These are phyloP conservation scores for Junco hyemalis DNA, from an alignment of 2,113 vertebrate species.

Conservation along the genomic window DNA sequence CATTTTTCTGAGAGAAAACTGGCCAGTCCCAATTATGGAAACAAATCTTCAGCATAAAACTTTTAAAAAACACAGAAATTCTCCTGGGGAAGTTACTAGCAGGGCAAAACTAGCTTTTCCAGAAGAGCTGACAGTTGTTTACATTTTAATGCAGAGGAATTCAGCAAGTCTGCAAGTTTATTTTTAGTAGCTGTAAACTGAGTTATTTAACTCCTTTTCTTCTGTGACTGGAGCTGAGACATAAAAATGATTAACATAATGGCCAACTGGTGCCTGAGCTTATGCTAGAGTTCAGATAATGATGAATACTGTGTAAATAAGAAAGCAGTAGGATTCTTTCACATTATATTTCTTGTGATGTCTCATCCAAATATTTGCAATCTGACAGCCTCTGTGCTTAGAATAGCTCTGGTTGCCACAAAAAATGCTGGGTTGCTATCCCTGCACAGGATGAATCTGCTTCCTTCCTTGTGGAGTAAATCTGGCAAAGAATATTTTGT, in stretches of 20 bases:
- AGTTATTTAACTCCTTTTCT: conserved; percentile 66
- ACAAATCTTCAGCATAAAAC: conserved; percentile 63
- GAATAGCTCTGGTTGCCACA: not conserved
- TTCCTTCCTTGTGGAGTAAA: not conserved
- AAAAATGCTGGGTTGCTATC: not conserved
- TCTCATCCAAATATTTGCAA: conserved; percentile 34
- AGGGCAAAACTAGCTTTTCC: conserved; percentile 66
- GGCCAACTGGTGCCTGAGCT: conserved; percentile 29
- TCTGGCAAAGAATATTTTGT: not conserved
- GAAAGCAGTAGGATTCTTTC: conserved; percentile 34
- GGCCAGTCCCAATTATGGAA: conserved; percentile 70
- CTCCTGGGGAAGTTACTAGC: conserved; percentile 65
- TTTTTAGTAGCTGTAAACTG: conserved; percentile 72
- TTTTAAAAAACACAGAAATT: conserved; percentile 45
- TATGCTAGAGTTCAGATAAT: not conserved
- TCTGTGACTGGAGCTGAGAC: conserved; percentile 12
- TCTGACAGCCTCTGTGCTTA: conserved; percentile 20
- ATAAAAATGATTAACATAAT: conserved; percentile 59
- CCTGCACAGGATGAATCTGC: not conserved
- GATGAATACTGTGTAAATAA: not conserved
- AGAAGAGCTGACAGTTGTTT: conserved; percentile 70
- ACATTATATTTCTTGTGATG: conserved; percentile 26
- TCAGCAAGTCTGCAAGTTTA: conserved; percentile 71
- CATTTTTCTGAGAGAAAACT: conserved; percentile 68
- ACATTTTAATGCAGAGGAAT: conserved; percentile 61